Conservation (phyloP, 2,888 invertebrate genomes). For the Flabesymbios commensalis region DNA sequence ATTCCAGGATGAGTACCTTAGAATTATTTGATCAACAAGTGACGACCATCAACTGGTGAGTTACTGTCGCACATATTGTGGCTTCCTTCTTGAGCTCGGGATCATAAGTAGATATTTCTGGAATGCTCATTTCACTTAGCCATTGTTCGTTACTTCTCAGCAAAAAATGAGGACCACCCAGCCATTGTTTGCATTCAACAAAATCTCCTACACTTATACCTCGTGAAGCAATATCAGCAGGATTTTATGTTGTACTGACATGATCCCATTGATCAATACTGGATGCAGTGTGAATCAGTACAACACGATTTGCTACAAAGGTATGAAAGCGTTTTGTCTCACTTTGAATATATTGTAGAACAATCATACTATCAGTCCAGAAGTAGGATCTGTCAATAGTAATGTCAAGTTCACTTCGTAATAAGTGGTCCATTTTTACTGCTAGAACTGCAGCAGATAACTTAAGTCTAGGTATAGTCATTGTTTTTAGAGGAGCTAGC, state of each 20-base stretch:
- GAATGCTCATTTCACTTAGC: no score
- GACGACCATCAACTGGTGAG: no score
- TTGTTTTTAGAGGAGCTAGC: neutral
- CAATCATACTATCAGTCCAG: neutral
- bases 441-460: neutral
- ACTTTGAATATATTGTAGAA: neutral
- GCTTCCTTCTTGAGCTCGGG: no score
- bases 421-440: neutral
- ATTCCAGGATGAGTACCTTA: no score
- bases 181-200: no score
- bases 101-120: no score
- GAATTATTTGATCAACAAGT: no score
- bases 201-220: no score
- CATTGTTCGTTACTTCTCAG: no score
- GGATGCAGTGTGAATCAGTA: neutral
- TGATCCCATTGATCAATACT: neutral
- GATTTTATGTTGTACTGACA: neutral
- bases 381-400: neutral
- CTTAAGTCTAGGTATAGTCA: neutral
- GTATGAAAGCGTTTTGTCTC: neutral
- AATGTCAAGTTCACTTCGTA: neutral
- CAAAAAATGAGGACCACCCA: no score
- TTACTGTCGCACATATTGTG: no score
- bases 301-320: constrained; percentile 6
- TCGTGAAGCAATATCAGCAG: neutral